Evolutionary conservation across 2,113 vertebrate species (phyloP), one percentile per base, ranked within the genome.

Genomic region (Plecotus auritus): DNA sequence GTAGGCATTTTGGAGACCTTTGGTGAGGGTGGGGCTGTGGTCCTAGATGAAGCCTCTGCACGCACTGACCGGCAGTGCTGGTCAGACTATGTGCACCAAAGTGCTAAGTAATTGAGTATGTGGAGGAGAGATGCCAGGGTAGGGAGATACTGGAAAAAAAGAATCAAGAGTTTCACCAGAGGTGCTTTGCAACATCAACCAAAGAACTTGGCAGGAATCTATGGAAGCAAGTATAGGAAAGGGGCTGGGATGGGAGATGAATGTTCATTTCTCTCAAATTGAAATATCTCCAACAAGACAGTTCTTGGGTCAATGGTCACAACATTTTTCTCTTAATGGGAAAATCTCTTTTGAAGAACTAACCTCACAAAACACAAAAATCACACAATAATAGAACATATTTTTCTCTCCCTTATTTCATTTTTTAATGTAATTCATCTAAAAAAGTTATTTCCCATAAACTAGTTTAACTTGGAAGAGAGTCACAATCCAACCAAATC

Each of bases 401-500:
- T 74, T 66, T 84, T 84, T n/a, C 64, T 90, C 35, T 35, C 10
- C 12, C 9, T 72, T 67, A 78, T 92, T 89, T 83, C 54, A 56
- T 85, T 56, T 28, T 78, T 85, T 88, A 61, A 76, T 72, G n/a
- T 82, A 67, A 91, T 59, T 42, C 37, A 69, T 86, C 89, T 59
- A 28, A 85, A 64, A 88, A 72, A 72, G 59, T 49, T 92, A 64
- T 84, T 95, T 66, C 88, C 47, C 18, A 8, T 61, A 74, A 95
- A 94, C 64, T 37, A 0, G 3, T 93, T 90, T 90, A 66, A 89
- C 74, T 95, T 61, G 23, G 32, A 84, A 69, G 59, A 92, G 42
- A 91, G 18, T 93, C 91, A 59, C 32, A 91, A 73, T 70, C 78
- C 86, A 73, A 64, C 18, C 28, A 87, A 85, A 84, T 82, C 85